Base-by-base conservation (phyloP, 2,888 invertebrate species). In the Dorcus parallelipipedus region DNA sequence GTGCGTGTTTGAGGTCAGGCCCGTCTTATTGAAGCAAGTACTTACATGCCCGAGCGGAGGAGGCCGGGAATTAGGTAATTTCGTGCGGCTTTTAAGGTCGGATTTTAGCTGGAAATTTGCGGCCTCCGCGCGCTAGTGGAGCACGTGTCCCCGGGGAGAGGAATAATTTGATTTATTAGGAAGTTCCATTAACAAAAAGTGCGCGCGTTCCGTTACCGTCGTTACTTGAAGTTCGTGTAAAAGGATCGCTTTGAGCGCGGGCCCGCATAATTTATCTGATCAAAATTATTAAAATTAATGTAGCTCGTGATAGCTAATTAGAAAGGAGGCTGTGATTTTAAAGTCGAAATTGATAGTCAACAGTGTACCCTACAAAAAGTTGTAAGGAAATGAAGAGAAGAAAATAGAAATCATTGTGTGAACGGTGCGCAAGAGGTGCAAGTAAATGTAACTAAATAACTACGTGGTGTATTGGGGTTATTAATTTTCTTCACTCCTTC, bases 161-260 rank as follows among this genome's bases (percentile, higher is more conserved):
- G 48, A 54, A 54, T 54, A 54, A 54, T 54, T 54, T 54, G 54
- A 54, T 54, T 54, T 49, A 54, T 54, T 47, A 9, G 47, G 40
- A 48, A 49, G 54, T 47, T 54, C 54, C 54, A 54, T 54, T 54
- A 54, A 47, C 48, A 54, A 54, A 54, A 54, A 54, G 52, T 50
- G 3, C 17, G 42, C 3, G 23, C 23, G 33, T 14, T 52, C 41
- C 42, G 26, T 54, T 41, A 9, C 17, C 45, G 6, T 45, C 45
- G 26, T 5, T 10, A 9, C 20, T 40, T 9, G 23, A 48, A 39
- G 26, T 48, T 9, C 10, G 23, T 10, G 38, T 48, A 47, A 54
- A 54, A 45, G 54, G 54, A 48, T 54, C 48, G 48, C 48, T 26
- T 14, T 38, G 47, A 49, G 38, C 38, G 49, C 17, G n/a, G 20